These are phyloP conservation scores for Orchestia grillus DNA, from an alignment of 1,140 invertebrate genomes.

Conservation along the genomic window DNA sequence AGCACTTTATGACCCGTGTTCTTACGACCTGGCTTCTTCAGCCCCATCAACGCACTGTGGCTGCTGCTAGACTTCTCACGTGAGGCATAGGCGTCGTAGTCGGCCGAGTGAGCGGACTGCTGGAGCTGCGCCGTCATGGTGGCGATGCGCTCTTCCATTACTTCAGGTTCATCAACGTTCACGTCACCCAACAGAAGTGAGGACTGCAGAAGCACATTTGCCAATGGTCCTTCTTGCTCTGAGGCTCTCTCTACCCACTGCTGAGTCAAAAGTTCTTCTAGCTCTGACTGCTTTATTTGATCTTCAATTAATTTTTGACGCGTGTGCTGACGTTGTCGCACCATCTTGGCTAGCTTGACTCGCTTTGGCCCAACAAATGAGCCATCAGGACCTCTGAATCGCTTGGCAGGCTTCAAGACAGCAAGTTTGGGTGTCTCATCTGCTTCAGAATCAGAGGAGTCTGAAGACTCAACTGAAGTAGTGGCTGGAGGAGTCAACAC, in stretches of 20 bases:
- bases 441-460: slow-evolving; percentile 61
- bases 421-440: slow-evolving; percentile 65
- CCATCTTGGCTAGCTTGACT: slow-evolving; percentile 64
- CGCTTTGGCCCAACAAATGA: slow-evolving; percentile 67
- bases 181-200: slow-evolving; percentile 65
- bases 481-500: slow-evolving; percentile 30
- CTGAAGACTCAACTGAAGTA: slow-evolving; percentile 60
- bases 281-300: slow-evolving; percentile 63
- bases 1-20: slow-evolving; percentile 63
- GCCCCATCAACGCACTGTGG: slow-evolving; percentile 55
- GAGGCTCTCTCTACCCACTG: slow-evolving; percentile 61
- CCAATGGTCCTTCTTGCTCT: slow-evolving; percentile 65
- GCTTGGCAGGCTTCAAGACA: slow-evolving; percentile 64
- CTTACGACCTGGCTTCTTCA: slow-evolving; percentile 61
- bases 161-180: slow-evolving; percentile 65
- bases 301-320: slow-evolving; percentile 65
- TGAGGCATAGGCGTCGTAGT: slow-evolving; percentile 60
- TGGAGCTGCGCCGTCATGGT: slow-evolving; percentile 64
- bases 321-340: slow-evolving; percentile 64
- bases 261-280: slow-evolving; percentile 65
- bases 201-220: slow-evolving; percentile 66
- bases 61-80: slow-evolving; percentile 12
- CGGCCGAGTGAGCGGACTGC: slow-evolving; percentile 36
- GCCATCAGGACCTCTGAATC: slow-evolving; percentile 61
- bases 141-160: slow-evolving; percentile 66